A percentile compares a stretch with the other conserved stretches of the same genome.
Evolutionary conservation across 2,888 invertebrate species (phyloP).

Genomic region (Hartigia nigra): DNA sequence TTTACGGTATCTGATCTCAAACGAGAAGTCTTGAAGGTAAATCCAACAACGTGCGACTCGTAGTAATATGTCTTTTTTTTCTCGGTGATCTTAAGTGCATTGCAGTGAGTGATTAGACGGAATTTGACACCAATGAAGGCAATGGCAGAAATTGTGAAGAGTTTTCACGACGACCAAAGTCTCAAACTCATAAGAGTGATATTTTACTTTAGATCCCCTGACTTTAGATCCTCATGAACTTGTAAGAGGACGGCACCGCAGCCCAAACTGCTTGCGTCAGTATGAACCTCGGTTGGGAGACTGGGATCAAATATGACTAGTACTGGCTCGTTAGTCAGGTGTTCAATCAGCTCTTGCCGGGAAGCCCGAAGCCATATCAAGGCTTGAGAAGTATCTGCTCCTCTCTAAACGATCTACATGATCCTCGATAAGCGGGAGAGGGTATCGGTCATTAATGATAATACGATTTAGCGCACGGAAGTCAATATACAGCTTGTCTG

Average conservation of each 20-base stretch:
- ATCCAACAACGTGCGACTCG: slow-evolving; percentile 51
- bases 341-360: slow-evolving; percentile 13
- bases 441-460: slow-evolving; percentile 43
- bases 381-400: slow-evolving; percentile 36
- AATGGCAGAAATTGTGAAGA: slow-evolving; percentile 47
- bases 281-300: neutral
- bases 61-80: slow-evolving; percentile 46
- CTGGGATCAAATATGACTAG: slow-evolving; percentile 9
- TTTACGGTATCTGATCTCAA: slow-evolving; percentile 33
- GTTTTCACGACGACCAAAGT: slow-evolving; percentile 41
- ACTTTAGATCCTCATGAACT: neutral
- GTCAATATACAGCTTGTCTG: slow-evolving; percentile 33
- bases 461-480: slow-evolving; percentile 40
- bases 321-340: slow-evolving; percentile 11
- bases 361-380: slow-evolving; percentile 48
- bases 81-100: slow-evolving; percentile 46
- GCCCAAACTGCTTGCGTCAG: slow-evolving; percentile 7
- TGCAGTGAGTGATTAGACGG: slow-evolving; percentile 42
- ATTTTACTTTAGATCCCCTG: slow-evolving; percentile 40
- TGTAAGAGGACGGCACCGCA: slow-evolving; percentile 7
- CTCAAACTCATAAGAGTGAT: slow-evolving; percentile 39
- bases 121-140: slow-evolving; percentile 39
- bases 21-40: slow-evolving; percentile 42
- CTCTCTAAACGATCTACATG: slow-evolving; percentile 39
- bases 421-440: slow-evolving; percentile 45